Conservation (phyloP, 2,888 invertebrate species). For the Pedicia rivosa region DNA sequence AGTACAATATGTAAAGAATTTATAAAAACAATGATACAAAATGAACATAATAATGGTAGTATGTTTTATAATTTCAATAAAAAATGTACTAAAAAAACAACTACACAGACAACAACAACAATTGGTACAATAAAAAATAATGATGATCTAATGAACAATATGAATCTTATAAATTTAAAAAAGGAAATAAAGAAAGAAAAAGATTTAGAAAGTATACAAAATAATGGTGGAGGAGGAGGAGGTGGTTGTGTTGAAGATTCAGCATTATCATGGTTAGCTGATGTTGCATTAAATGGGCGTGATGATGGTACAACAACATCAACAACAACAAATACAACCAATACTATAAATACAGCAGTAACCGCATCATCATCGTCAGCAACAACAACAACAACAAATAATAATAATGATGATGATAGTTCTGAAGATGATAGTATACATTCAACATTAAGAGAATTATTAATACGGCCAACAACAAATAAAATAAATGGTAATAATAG, state of each 20-base stretch:
- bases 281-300: constrained; percentile 40
- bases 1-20: constrained; percentile 14
- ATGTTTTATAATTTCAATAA: too few relatives aligned
- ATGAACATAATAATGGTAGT: too few relatives aligned
- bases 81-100: constrained; percentile 31
- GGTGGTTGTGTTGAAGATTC: constrained; percentile 37
- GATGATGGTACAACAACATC: constrained; percentile 7
- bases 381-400: constrained; percentile 9
- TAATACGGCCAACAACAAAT: constrained; percentile 50
- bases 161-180: too few relatives aligned
- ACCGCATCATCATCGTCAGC: too few relatives aligned
- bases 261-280: constrained; percentile 48
- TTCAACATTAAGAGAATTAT: constrained; percentile 63
- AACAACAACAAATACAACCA: constrained; percentile 10
- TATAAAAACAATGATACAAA: constrained; percentile 31
- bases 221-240: constrained; percentile 18
- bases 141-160: constrained; percentile 18
- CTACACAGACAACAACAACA: neutral
- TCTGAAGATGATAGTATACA: constrained; percentile 43
- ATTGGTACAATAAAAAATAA: constrained; percentile 28
- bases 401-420: constrained; percentile 13
- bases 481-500: constrained; percentile 24
- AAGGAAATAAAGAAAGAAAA: neutral
- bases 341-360: too few relatives aligned
- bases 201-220: too few relatives aligned